Evolutionary conservation across 2,888 invertebrate genomes (phyloP), one percentile per base, ranked within the genome.

Genomic region (Andrena chrysosceles): DNA sequence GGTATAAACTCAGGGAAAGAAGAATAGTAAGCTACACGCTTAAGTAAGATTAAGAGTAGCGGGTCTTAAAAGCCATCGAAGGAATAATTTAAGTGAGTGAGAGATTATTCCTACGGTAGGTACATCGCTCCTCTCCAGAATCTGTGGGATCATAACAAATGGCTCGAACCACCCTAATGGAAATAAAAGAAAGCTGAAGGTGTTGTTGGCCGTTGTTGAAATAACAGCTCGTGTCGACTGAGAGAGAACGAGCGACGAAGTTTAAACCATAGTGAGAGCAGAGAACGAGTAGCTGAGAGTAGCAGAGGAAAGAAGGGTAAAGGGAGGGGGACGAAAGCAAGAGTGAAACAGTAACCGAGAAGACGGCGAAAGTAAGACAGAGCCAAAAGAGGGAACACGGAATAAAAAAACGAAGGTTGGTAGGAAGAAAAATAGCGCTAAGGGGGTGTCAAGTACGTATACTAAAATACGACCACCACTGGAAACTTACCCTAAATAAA

Each of bases 401-500:
- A 49, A 54, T 59, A 26, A 70, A 49, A 35, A 49, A 35, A 67
- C 13, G 63, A 54, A 73, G 76, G 48, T 16, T 56, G 31, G 68
- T 63, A 35, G 52, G 71, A 87, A 89, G 87, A 89, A 85, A 86
- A 89, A 87, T 87, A 85, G 81, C 85, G 78, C 82, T 83, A 77
- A 75, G 76, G 81, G 85, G 77, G 84, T 87, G 89, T 83, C 73
- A 84, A 84, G 84, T 79, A 75, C 73, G 74, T 77, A 77, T 82
- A 77, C 80, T 20, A 49, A 78, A 77, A 52, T n/a, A 66, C 64
- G 59, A 59, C 60, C 72, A 75, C 64, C 75, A 42, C 62, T 71
- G 82, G 42, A 86, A 89, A 89, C 85, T 84, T 86, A 88, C 87
- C 89, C 89, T 89, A 88, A 90, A 91, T 89, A 91, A 92, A 92